Evolutionary conservation across 2,797 vertebrate genomes (phyloP).

Genomic region (Neomorphus geoffroyi): DNA sequence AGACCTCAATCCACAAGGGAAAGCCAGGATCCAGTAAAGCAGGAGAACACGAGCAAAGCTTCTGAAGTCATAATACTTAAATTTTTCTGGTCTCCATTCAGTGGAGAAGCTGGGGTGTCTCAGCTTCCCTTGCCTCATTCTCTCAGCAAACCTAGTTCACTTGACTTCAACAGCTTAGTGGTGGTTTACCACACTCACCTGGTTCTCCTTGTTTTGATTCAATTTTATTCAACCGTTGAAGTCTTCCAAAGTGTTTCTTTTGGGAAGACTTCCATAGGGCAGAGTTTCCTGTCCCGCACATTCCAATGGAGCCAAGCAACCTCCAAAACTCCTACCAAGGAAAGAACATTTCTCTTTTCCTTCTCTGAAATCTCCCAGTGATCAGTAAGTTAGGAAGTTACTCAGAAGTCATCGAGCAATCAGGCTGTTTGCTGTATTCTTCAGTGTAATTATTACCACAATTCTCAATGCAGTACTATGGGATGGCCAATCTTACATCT

Average conservation of each 20-base stretch:
- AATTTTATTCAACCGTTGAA: neutral
- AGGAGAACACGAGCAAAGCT: neutral
- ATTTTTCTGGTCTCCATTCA: neutral
- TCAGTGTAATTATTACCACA: neutral
- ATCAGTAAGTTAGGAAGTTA: neutral
- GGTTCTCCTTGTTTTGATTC: neutral
- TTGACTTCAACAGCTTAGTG: neutral
- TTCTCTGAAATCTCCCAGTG: neutral
- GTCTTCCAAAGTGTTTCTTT: neutral
- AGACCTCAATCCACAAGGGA: neutral
- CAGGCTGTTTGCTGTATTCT: neutral
- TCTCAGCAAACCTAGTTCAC: neutral
- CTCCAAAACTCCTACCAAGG: neutral
- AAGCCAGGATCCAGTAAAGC: neutral
- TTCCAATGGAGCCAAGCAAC: neutral
- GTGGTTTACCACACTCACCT: neutral
- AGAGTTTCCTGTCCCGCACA: accelerated
- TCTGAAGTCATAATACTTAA: neutral
- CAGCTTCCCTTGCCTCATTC: neutral
- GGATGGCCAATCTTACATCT: neutral
- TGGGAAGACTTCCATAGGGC: neutral
- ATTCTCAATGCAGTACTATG: neutral
- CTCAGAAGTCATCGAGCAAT: neutral
- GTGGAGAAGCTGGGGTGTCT: neutral
- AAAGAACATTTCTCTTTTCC: neutral